Evolutionary conservation across 2,888 invertebrate species (phyloP), one percentile per base, ranked within the genome.

Genomic region (Tenthredo amoena): DNA sequence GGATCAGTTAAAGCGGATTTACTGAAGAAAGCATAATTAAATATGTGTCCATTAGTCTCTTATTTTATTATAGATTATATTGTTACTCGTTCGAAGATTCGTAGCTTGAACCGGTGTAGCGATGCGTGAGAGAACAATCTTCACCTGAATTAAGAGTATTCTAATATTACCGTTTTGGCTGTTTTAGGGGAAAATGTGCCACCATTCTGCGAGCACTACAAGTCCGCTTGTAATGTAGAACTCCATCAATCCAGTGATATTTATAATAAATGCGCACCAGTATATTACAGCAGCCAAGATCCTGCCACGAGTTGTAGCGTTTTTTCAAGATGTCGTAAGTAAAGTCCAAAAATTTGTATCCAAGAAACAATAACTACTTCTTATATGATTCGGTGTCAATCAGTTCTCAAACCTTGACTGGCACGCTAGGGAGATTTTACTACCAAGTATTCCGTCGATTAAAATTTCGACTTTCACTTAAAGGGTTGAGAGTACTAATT

Each of bases 251-350:
- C 84, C 0, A 1, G 7, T 0, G 84, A 86, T 0, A 18, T 92
- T 58, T 40, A 86, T 5, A 18, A 87, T 6, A 88, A 89, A 1
- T 92, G 92, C 83, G 88, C 87, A 10, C 92, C 92, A 1, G 86
- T 89, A 68, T 92, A 87, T 81, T 88, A 88, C 15, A 1, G 7
- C 15, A 0, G 0, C 4, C 88, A 90, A 58, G 84, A 87, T 0
- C 89, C 89, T 2, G 87, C 84, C 31, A 87, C 85, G 0, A 72
- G 31, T 37, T 92, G 92, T 84, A 89, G 34, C 50, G 34, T 85
- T 1, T 21, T 18, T 18, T 87, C 77, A 26, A 89, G 91, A 90
- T 92, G 92, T 40, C 91, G 92, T 92, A 86, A 89, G 92, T 92
- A 84, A 9, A 82, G 31, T 12, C 0, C 21, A 84, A 74, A n/a